These are phyloP conservation scores for Australoheros facetus DNA, from an alignment of 2,797 vertebrate genomes.

Conservation along the genomic window DNA sequence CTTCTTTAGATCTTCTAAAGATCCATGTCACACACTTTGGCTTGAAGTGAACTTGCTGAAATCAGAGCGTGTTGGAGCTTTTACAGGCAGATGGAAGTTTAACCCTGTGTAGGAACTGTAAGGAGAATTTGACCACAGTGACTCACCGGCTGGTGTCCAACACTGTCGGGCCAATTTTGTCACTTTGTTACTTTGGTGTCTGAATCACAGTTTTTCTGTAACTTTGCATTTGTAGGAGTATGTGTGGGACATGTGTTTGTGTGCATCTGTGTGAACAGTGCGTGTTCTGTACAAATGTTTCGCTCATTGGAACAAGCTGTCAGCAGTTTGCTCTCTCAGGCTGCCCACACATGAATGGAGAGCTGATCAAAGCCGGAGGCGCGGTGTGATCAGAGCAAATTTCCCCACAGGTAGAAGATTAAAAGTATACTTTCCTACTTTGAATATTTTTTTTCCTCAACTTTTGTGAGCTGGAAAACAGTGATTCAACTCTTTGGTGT, in stretches of 20 bases:
- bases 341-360: background rate
- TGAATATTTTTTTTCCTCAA: background rate
- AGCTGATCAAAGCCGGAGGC: constrained; percentile 26
- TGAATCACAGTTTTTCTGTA: background rate
- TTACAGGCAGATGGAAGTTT: background rate
- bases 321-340: constrained; percentile 9
- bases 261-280: background rate
- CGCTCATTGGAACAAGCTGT: constrained; percentile 14
- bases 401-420: constrained; percentile 5
- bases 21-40: background rate
- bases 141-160: background rate
- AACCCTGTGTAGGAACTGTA: background rate
- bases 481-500: background rate
- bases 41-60: background rate
- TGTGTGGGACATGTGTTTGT: background rate
- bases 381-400: background rate
- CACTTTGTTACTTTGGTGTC: background rate
- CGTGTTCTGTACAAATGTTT: background rate
- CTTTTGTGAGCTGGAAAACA: background rate
- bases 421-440: background rate
- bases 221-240: background rate
- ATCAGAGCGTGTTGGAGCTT: background rate
- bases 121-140: background rate
- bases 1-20: background rate
- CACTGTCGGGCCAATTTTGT: fast-evolving